Conservation (phyloP, 64 coral and sea anemone genomes). For the Acropora yongei region DNA sequence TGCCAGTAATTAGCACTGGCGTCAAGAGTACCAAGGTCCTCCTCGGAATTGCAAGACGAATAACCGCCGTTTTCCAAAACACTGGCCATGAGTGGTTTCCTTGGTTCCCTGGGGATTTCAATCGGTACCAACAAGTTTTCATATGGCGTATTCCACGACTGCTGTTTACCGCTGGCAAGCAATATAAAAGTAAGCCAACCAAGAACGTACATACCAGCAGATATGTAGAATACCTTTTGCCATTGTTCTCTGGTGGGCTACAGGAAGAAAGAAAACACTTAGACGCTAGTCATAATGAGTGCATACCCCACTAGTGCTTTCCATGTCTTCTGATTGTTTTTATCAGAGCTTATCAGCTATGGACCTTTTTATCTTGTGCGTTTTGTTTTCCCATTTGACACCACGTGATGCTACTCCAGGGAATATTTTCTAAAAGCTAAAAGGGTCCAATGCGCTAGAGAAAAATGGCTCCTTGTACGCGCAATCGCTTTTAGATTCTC, state of each 20-base stretch:
- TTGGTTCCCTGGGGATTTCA: conserved; percentile 61
- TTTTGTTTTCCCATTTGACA: too few relatives aligned
- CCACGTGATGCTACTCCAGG: too few relatives aligned
- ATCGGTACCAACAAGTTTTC: conserved; percentile 61
- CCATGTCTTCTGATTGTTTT: too few relatives aligned
- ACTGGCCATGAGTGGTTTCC: conserved; percentile 52
- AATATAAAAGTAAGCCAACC: conserved; percentile 56
- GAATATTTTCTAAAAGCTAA: too few relatives aligned
- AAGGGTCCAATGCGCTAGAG: too few relatives aligned
- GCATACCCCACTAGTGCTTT: too few relatives aligned
- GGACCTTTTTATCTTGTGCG: too few relatives aligned
- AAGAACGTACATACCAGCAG: conserved; percentile 74
- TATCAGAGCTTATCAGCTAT: too few relatives aligned
- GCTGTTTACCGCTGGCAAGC: conserved; percentile 68
- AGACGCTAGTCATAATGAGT: too few relatives aligned
- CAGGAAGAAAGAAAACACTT: neutral
- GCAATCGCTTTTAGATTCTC: too few relatives aligned
- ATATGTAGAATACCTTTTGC: conserved; percentile 92
- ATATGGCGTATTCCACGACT: conserved; percentile 75
- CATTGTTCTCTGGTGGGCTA: conserved; percentile 86
- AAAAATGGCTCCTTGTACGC: too few relatives aligned
- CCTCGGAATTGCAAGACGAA: neutral
- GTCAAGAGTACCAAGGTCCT: neutral
- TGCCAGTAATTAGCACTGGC: neutral
- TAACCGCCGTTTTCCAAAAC: neutral